Base-by-base conservation (phyloP, 1,140 invertebrate genomes). In the Maconellicoccus hirsutus region DNA sequence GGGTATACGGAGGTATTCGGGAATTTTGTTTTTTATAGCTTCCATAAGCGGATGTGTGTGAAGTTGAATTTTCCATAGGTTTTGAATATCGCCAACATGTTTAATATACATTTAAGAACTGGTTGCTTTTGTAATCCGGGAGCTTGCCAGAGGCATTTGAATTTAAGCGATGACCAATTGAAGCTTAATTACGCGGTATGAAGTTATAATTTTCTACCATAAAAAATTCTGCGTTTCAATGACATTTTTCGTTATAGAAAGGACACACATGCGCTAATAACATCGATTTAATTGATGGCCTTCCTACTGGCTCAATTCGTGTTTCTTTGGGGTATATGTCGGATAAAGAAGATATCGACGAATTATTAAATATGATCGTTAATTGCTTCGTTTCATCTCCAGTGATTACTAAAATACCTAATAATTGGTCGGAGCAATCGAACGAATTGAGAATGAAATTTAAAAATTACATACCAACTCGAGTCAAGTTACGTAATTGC, bases 101-200 rank as follows among this genome's bases (percentile, higher is more conserved):
- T 94, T 78, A 87, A 89, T 72, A 90, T 98, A 70, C 87, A 91
- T 76, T 77, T 98, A 19, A 83, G 96, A 75, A 95, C 92, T 1
- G 95, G 96, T 0, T 98, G 95, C 79, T 96, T 97, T 78, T 98
- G 96, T 79, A 98, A 98, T 82, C 90, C 94, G 6, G 96, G 96
- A 21, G 92, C 94, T 6, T 98, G 96, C 80, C 91, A 96, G 79
- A 81, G 86, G 38, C 89, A 92, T 78, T 81, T 98, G 25, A 79
- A 82, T 1, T 78, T 95, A 8, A 84, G 84, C 0, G 83, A 87
- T 52, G 78, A 86, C 3, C 86, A 91, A 42, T 81, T 96, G 72
- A 85, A 86, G 74, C 81, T 84, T 22, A 91, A 96, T 77, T 93
- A 87, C 79, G 84, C 91, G 79, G 86, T 87, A 78, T 22, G 26